Percentiles rank a stretch among this genome's conserved stretches.
Conservation (phyloP, 2,888 invertebrate genomes). For the Drosophila neotestacea region DNA sequence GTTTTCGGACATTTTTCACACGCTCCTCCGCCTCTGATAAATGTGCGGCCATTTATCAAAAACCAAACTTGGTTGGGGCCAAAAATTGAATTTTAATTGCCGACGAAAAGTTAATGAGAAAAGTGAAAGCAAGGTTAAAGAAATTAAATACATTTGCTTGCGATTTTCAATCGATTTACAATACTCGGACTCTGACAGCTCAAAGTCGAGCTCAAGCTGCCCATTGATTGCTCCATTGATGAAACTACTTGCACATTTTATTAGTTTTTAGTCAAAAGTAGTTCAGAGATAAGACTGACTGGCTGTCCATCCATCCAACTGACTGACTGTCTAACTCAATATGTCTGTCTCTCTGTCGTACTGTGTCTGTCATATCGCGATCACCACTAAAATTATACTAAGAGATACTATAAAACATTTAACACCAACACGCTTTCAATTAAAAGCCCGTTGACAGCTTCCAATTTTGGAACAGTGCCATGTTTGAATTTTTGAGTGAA, state of each 20-base stretch:
- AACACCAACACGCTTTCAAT: conserved; percentile 74
- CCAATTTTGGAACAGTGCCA: conserved; percentile 55
- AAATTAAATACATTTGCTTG: conserved; percentile 69
- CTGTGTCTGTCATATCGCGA: conserved; percentile 68
- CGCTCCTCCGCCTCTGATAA: conserved; percentile 67
- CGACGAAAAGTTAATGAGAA: conserved; percentile 79
- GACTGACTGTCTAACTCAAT: conserved; percentile 2
- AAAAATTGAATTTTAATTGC: conserved; percentile 81
- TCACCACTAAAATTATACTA: conserved; percentile 66
- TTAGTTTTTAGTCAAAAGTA: conserved; percentile 78
- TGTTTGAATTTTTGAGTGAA: conserved; percentile 33
- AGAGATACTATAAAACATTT: conserved; percentile 65
- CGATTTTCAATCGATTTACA: conserved; percentile 66
- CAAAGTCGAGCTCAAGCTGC: conserved; percentile 27
- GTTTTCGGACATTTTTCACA: conserved; percentile 67
- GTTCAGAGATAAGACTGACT: conserved; percentile 66
- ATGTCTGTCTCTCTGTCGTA: conserved; percentile 1
- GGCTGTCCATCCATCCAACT: conserved; percentile 22
- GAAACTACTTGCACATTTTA: conserved; percentile 55
- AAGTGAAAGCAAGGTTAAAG: conserved; percentile 82
- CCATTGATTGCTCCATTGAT: conserved; percentile 65
- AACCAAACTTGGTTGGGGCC: conserved; percentile 41
- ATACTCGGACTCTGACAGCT: conserved; percentile 27
- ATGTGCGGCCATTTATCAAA: conserved; percentile 71
- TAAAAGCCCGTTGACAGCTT: conserved; percentile 73